Conservation (phyloP, 2,113 vertebrate species). For the Neomonachus schauinslandi region DNA sequence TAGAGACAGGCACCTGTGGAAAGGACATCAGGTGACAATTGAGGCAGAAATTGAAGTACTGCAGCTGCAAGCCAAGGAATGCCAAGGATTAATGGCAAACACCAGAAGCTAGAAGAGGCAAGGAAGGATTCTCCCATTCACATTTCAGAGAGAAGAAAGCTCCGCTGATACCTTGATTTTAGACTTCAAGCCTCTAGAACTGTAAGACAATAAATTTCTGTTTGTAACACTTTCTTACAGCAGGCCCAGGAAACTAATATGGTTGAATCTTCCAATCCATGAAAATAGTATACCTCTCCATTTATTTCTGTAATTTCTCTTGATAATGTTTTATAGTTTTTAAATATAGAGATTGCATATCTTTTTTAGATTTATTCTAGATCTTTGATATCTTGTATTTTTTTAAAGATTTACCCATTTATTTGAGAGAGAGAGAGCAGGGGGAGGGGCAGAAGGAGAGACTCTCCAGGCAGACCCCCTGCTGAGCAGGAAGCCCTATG, state of each 20-base stretch:
- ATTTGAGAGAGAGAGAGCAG: neutral
- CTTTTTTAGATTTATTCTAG: neutral
- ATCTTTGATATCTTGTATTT: conserved; percentile 28
- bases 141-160: neutral
- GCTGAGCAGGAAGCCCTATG: neutral
- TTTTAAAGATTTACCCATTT: neutral
- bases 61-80: neutral
- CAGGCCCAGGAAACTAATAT: neutral
- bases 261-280: neutral
- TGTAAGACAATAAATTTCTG: conserved; percentile 14
- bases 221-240: neutral
- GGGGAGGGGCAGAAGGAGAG: neutral
- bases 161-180: neutral
- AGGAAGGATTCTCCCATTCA: neutral
- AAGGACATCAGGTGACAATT: neutral
- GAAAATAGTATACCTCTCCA: neutral
- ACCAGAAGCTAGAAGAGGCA: neutral
- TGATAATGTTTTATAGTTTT: conserved; percentile 18
- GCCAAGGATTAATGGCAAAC: neutral
- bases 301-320: conserved; percentile 23
- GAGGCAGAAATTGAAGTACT: neutral
- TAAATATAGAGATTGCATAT: neutral
- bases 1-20: neutral
- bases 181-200: neutral
- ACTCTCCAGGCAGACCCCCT: neutral